Evolutionary conservation across 2,797 vertebrate genomes (phyloP).

Genomic region (Anguilla anguilla): DNA sequence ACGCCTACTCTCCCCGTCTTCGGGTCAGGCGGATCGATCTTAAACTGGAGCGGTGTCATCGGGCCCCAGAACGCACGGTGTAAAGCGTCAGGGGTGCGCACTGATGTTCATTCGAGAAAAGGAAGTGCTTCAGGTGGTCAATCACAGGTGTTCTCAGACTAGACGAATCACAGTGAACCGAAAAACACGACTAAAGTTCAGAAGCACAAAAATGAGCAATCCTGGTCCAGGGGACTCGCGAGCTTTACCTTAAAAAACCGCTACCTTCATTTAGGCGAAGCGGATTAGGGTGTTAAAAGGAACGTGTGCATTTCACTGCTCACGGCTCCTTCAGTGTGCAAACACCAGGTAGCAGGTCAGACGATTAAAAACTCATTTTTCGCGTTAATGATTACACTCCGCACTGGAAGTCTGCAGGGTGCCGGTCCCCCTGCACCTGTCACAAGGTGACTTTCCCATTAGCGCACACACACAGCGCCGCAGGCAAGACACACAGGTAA

Average conservation of each 20-base stretch:
- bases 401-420: background rate
- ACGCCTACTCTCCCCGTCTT: background rate
- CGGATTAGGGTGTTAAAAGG: background rate
- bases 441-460: background rate
- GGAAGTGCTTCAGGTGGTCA: background rate
- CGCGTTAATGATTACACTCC: background rate
- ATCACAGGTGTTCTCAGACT: background rate
- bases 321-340: background rate
- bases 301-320: background rate
- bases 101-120: background rate
- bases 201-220: no score
- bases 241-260: no score
- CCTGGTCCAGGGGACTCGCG: no score
- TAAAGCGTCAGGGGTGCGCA: background rate
- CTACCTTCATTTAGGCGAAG: background rate
- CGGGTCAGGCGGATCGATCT: background rate
- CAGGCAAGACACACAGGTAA: background rate
- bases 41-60: background rate
- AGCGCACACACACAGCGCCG: background rate
- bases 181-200: background rate
- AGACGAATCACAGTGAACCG: background rate
- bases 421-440: background rate
- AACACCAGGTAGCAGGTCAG: background rate
- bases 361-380: background rate
- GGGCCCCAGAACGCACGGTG: background rate